Evolutionary conservation across 2,113 vertebrate species (phyloP).

Genomic region (Pseudonaja textilis): DNA sequence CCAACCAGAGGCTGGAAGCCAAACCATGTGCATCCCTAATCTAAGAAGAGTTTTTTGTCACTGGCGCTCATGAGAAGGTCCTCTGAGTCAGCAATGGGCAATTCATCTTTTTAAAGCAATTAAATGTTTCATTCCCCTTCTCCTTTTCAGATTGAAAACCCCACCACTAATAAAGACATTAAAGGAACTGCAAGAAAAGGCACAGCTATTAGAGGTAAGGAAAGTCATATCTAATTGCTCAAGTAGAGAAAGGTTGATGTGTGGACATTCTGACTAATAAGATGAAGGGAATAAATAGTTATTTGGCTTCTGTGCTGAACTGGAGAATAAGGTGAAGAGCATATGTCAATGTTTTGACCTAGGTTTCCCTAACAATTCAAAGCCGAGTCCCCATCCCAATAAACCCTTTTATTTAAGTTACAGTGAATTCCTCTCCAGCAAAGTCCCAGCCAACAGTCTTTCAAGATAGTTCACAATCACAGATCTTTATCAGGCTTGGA

Average conservation of each 20-base stretch:
- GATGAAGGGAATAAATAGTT: background rate
- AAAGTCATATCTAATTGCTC: accelerated
- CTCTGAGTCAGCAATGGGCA: background rate
- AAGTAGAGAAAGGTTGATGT: too few species aligned
- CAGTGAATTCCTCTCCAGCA: too few species aligned
- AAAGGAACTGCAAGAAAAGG: slow-evolving; percentile 83
- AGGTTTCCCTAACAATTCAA: too few species aligned
- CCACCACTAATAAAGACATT: slow-evolving; percentile 82
- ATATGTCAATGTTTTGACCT: too few species aligned
- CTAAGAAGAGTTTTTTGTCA: background rate
- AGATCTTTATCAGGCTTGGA: too few species aligned
- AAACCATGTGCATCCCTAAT: background rate
- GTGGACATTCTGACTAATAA: background rate
- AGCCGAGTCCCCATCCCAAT: too few species aligned
- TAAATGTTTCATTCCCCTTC: background rate
- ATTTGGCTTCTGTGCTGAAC: background rate
- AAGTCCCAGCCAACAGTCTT: too few species aligned
- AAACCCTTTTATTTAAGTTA: too few species aligned
- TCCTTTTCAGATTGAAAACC: slow-evolving; percentile 70
- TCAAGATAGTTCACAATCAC: too few species aligned
- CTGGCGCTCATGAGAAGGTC: background rate
- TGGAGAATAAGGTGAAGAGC: background rate
- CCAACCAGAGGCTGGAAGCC: background rate
- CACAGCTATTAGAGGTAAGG: slow-evolving; percentile 82
- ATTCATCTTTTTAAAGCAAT: background rate